phyloP scores from a whole-genome alignment of 2,888 invertebrate species.

The Hesperia comma region DNA sequence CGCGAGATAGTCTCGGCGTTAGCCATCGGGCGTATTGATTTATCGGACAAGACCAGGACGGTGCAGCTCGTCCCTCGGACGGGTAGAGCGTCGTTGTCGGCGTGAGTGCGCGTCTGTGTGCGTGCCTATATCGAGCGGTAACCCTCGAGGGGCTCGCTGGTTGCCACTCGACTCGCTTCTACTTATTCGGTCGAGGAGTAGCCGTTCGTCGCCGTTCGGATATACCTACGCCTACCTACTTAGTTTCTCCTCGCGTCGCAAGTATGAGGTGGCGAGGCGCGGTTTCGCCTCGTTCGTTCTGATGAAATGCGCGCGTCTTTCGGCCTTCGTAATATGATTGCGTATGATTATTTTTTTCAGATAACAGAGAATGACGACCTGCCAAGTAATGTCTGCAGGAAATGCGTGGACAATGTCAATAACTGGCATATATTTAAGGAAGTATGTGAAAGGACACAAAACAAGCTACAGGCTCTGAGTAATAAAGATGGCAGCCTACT shows the following conservation, averaged over 20 bases:
- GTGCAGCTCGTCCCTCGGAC: slow-evolving; percentile 75
- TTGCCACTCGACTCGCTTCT: slow-evolving; percentile 82
- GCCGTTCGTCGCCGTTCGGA: slow-evolving; percentile 70
- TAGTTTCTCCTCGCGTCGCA: slow-evolving; percentile 78
- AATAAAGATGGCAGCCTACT: slow-evolving; percentile 80
- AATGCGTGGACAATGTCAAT: slow-evolving; percentile 86
- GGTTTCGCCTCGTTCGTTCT: slow-evolving; percentile 75
- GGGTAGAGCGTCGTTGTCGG: slow-evolving; percentile 78
- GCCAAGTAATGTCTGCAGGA: slow-evolving; percentile 86
- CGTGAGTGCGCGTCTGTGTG: slow-evolving; percentile 72
- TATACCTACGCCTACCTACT: slow-evolving; percentile 82
- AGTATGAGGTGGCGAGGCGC: slow-evolving; percentile 69
- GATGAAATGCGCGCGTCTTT: slow-evolving; percentile 76
- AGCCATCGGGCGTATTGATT: slow-evolving; percentile 79
- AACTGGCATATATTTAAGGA: slow-evolving; percentile 87
- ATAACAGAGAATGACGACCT: slow-evolving; percentile 85
- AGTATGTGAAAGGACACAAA: slow-evolving; percentile 86
- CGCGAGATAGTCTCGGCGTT: slow-evolving; percentile 67
- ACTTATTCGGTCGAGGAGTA: slow-evolving; percentile 82
- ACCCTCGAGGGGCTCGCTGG: slow-evolving; percentile 81
- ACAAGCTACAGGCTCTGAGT: slow-evolving; percentile 85
- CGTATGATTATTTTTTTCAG: slow-evolving; percentile 82
- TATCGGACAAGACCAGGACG: slow-evolving; percentile 79
- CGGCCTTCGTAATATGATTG: slow-evolving; percentile 71
- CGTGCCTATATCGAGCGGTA: slow-evolving; percentile 82